Evolutionary conservation across 2,797 vertebrate genomes (phyloP).

Genomic region (Liasis olivaceus): DNA sequence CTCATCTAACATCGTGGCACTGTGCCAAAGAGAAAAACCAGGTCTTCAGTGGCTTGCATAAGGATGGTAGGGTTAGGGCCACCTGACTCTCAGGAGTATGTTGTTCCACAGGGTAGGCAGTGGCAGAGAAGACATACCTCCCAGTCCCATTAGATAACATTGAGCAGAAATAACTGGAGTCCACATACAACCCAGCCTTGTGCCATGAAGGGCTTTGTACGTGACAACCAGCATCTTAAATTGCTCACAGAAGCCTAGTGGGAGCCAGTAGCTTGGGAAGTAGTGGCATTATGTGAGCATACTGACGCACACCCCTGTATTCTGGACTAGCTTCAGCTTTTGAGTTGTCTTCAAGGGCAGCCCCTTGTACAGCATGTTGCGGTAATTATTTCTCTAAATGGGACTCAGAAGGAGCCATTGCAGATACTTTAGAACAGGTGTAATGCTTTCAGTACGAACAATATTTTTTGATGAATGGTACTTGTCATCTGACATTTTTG

Average conservation of each 20-base stretch:
- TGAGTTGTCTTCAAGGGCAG: neutral
- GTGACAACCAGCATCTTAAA: neutral
- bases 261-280: neutral
- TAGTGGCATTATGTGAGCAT: neutral
- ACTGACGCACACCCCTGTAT: neutral
- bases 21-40: neutral
- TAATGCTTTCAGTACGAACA: neutral
- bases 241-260: neutral
- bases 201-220: neutral
- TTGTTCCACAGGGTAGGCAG: neutral
- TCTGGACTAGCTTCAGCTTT: neutral
- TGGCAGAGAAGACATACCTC: neutral
- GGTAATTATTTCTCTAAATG: neutral
- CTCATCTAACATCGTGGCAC: neutral
- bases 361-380: neutral
- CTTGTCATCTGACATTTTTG: neutral
- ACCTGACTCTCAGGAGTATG: neutral
- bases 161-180: neutral
- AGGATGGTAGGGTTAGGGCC: neutral
- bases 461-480: neutral
- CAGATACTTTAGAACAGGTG: neutral
- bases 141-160: neutral
- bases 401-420: neutral
- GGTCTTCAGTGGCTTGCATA: neutral
- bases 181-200: neutral